Percentiles rank a stretch among this genome's conserved stretches.
phyloP scores from a whole-genome alignment of 2,113 vertebrate genomes.

The Phrynosoma blainvillii region DNA sequence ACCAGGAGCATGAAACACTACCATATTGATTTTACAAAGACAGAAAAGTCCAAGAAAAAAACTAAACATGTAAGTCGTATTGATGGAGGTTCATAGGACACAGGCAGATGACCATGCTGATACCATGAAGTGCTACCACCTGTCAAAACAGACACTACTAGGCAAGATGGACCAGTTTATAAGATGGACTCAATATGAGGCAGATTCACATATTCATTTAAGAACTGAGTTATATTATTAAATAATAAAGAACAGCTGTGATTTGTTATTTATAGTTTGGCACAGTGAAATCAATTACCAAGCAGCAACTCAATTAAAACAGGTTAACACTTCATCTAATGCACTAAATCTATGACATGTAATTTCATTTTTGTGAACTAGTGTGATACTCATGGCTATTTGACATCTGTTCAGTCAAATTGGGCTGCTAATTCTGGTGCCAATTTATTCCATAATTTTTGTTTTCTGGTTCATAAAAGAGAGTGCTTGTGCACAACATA shows the following conservation, averaged over 20 bases:
- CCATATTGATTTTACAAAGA: too few relatives aligned
- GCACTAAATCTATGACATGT: conserved; percentile 47
- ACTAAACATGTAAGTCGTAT: too few relatives aligned
- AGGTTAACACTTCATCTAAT: conserved; percentile 66
- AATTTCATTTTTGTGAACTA: conserved; percentile 62
- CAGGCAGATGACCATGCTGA: too few relatives aligned
- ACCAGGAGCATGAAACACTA: too few relatives aligned
- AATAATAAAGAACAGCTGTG: conserved; percentile 52
- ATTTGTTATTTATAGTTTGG: conserved; percentile 63
- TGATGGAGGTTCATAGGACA: too few relatives aligned
- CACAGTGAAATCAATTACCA: conserved; percentile 63
- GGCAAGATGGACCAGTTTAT: background rate
- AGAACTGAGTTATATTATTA: background rate
- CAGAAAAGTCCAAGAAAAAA: background rate
- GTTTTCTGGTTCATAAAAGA: background rate
- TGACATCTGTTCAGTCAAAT: conserved; percentile 62
- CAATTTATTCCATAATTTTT: background rate
- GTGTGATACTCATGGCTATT: conserved; percentile 57
- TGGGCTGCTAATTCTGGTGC: conserved; percentile 20
- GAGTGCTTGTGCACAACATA: background rate
- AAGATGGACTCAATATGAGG: background rate
- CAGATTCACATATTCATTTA: rapidly evolving
- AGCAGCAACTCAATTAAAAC: conserved; percentile 66
- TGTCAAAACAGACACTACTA: background rate
- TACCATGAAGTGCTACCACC: background rate